phyloP scores from a whole-genome alignment of 1,140 invertebrate genomes.

The Mylabris phalerata region DNA sequence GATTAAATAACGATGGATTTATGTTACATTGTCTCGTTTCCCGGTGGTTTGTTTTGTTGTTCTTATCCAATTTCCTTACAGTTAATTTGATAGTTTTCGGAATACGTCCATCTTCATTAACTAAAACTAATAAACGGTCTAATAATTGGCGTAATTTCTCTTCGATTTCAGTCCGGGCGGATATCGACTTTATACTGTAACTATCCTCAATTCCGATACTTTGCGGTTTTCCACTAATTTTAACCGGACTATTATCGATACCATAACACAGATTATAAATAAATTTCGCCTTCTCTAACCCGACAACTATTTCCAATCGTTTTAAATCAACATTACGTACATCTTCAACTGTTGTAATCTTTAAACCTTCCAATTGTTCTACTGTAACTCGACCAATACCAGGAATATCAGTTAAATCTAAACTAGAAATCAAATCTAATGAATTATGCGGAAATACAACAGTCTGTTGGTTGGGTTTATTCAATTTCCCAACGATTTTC shows the following conservation, averaged over 20 bases:
- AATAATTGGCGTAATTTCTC: constrained; percentile 59
- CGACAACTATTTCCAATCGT: constrained; percentile 53
- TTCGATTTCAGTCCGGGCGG: constrained; percentile 61
- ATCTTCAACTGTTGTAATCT: constrained; percentile 58
- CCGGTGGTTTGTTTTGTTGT: constrained; percentile 53
- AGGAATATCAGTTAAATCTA: constrained; percentile 58
- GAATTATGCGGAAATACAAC: constrained; percentile 62
- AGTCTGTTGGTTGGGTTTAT: constrained; percentile 79
- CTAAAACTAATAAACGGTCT: constrained; percentile 59
- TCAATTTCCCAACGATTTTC: constrained; percentile 62
- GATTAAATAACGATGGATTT: constrained; percentile 55
- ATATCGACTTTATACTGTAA: constrained; percentile 52
- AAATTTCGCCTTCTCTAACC: constrained; percentile 57
- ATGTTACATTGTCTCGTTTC: constrained; percentile 67
- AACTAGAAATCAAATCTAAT: constrained; percentile 53
- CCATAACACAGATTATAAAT: constrained; percentile 63
- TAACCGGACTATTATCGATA: constrained; percentile 61
- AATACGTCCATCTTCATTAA: constrained; percentile 67
- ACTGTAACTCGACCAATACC: constrained; percentile 64
- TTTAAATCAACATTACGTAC: constrained; percentile 55
- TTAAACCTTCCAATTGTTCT: constrained; percentile 54
- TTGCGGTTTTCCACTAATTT: constrained; percentile 60
- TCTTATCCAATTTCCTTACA: constrained; percentile 59
- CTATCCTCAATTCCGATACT: constrained; percentile 66
- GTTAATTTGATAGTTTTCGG: constrained; percentile 66